A percentile compares a stretch with the other conserved stretches of the same genome.
phyloP scores from a whole-genome alignment of 2,888 invertebrate species.

The Lasioglossum lativentre region DNA sequence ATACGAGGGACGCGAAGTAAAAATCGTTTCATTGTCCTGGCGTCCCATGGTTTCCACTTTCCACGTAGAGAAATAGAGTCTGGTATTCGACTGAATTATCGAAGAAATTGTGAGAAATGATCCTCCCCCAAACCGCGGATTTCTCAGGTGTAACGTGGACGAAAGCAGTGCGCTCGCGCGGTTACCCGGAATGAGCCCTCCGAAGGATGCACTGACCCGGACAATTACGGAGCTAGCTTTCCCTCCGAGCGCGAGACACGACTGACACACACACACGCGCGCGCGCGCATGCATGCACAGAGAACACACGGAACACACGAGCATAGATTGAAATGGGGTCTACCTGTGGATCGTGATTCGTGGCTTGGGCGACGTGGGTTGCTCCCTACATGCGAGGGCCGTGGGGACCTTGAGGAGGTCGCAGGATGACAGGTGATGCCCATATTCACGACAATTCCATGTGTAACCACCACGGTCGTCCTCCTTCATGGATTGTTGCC shows the following conservation, averaged over 20 bases:
- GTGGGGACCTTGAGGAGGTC: slow-evolving; percentile 81
- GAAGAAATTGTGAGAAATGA: background rate
- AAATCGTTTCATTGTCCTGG: too few relatives aligned
- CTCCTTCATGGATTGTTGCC: slow-evolving; percentile 73
- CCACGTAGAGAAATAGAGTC: background rate
- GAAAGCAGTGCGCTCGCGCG: slow-evolving; percentile 54
- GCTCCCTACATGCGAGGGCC: slow-evolving; percentile 73
- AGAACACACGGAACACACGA: background rate
- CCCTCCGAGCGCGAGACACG: slow-evolving; percentile 5
- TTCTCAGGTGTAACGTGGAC: slow-evolving; percentile 8
- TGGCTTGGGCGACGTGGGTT: slow-evolving; percentile 70
- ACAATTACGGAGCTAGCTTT: slow-evolving; percentile 48
- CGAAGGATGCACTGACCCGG: slow-evolving; percentile 64
- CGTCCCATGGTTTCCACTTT: background rate
- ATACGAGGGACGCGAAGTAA: too few relatives aligned
- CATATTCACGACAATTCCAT: slow-evolving; percentile 80
- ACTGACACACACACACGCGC: background rate
- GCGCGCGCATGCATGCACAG: background rate
- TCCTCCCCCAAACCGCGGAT: background rate
- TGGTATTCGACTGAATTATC: background rate
- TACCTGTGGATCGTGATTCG: slow-evolving; percentile 80
- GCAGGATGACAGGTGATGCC: slow-evolving; percentile 81
- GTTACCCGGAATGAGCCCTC: slow-evolving; percentile 48
- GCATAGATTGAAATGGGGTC: slow-evolving; percentile 48
- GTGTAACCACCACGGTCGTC: slow-evolving; percentile 73